phyloP scores from a whole-genome alignment of 2,888 invertebrate species.

The Eristalis tenax region DNA sequence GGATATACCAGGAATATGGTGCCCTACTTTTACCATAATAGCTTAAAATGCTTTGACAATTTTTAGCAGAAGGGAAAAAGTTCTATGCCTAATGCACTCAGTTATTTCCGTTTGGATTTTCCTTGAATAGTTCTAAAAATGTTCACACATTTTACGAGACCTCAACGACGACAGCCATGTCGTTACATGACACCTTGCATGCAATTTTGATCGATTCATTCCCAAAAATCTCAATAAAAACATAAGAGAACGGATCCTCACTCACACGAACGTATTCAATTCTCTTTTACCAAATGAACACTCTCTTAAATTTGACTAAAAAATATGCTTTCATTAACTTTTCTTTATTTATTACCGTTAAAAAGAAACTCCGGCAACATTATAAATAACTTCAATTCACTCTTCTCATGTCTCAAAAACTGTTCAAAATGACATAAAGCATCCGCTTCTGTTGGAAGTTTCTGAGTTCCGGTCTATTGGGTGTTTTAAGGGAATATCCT shows the following conservation, averaged over 20 bases:
- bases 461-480: slow-evolving; percentile 23
- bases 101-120: slow-evolving; percentile 1
- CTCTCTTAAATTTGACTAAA: slow-evolving; percentile 41
- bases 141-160: slow-evolving; percentile 1
- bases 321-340: slow-evolving; percentile 4
- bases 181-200: slow-evolving; percentile 71
- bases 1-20: too few relatives aligned
- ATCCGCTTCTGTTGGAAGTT: not conserved
- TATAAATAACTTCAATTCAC: slow-evolving; percentile 52
- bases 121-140: slow-evolving; percentile 13
- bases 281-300: not conserved
- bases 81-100: slow-evolving; percentile 22
- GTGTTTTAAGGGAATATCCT: slow-evolving; percentile 58
- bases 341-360: slow-evolving; percentile 73
- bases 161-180: not conserved
- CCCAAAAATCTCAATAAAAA: slow-evolving; percentile 1
- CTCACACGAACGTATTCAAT: too few relatives aligned
- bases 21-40: too few relatives aligned
- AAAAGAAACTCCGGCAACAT: slow-evolving; percentile 76
- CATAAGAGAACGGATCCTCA: slow-evolving; percentile 6
- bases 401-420: slow-evolving; percentile 36
- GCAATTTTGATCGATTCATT: slow-evolving; percentile 40
- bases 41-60: not conserved
- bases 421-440: not conserved
- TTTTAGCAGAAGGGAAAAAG: not conserved